Conservation (phyloP, 2,797 vertebrate genomes). For the Takifugu rubripes region DNA sequence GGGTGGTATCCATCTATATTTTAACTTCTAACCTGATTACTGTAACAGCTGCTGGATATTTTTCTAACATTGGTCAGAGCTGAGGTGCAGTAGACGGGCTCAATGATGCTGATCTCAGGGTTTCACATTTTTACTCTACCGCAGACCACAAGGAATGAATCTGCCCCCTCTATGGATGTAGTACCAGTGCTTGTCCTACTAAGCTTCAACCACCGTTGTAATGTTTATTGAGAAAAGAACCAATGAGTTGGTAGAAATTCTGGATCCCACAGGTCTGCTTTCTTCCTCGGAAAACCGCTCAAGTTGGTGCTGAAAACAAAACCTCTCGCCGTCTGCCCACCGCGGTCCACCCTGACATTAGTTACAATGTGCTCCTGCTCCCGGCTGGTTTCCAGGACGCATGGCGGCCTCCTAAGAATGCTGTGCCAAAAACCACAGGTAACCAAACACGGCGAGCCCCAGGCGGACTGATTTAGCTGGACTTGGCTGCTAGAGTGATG, state of each 20-base stretch:
- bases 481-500: slow-evolving; percentile 36
- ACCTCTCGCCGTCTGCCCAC: slow-evolving; percentile 45
- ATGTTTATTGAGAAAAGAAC: slow-evolving; percentile 43
- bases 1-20: slow-evolving; percentile 28
- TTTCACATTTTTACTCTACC: slow-evolving; percentile 38
- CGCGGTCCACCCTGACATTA: slow-evolving; percentile 36
- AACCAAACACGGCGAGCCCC: slow-evolving; percentile 48
- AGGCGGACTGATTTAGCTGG: slow-evolving; percentile 48
- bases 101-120: slow-evolving; percentile 44
- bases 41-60: slow-evolving; percentile 35
- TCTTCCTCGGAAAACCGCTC: slow-evolving; percentile 32
- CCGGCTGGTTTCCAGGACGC: slow-evolving; percentile 29
- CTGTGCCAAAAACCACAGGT: slow-evolving; percentile 48
- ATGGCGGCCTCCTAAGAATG: slow-evolving; percentile 42
- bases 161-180: slow-evolving; percentile 14
- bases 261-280: slow-evolving; percentile 35
- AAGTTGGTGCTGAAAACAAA: slow-evolving; percentile 31
- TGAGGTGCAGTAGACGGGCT: slow-evolving; percentile 38
- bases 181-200: slow-evolving; percentile 20
- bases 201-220: slow-evolving; percentile 29
- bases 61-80: slow-evolving; percentile 23
- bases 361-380: slow-evolving; percentile 44
- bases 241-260: slow-evolving; percentile 33
- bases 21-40: slow-evolving; percentile 34
- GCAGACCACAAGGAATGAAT: slow-evolving; percentile 31